Base-by-base conservation (phyloP, 2,888 invertebrate species). In the Blera fallax region DNA sequence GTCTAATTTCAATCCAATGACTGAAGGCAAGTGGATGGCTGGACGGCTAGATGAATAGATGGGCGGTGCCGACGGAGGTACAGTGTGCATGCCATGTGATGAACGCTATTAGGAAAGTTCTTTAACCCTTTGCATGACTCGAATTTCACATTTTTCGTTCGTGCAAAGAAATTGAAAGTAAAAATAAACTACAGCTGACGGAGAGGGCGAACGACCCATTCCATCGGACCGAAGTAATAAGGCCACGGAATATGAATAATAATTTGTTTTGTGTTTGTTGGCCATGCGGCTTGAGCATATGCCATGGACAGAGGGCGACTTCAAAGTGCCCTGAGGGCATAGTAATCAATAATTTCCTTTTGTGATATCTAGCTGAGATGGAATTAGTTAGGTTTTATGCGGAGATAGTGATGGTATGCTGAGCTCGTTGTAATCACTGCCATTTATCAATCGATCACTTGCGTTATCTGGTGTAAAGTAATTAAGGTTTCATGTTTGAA, bases 121-220 rank as follows among this genome's bases (percentile, higher is more conserved):
- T 84, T 84, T 79, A 84, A 84, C 84, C 84, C 74, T 62, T 83
- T 50, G 74, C 79, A 79, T 84, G 74, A 50, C 60, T 79, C 37
- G 56, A 73, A 70, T 65, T 79, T 70, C 79, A 74, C 64, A 70
- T 70, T 67, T 48, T 27, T 70, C 64, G 54, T 84, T 79, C 69
- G 62, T 84, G 79, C 54, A 74, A 29, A 58, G 83, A 84, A 84
- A 84, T 43, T 58, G 83, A 84, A 84, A 84, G 79, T 84, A 69
- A 67, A 79, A 79, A 79, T 43, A 56, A 69, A 73, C 43, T 37
- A 21, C 32, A 21, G 24, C 8, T 3, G 45, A 11, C 8, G 24
- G 45, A 5, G 14, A 14, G 29, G 40, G 40, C 40, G 29, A 24
- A 48, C 52, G 16, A 21, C 27, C 52, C 29, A 29, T 72, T 73